Evolutionary conservation across 2,888 invertebrate species (phyloP), one percentile per base, ranked within the genome.

Genomic region (Dioctria rufipes): DNA sequence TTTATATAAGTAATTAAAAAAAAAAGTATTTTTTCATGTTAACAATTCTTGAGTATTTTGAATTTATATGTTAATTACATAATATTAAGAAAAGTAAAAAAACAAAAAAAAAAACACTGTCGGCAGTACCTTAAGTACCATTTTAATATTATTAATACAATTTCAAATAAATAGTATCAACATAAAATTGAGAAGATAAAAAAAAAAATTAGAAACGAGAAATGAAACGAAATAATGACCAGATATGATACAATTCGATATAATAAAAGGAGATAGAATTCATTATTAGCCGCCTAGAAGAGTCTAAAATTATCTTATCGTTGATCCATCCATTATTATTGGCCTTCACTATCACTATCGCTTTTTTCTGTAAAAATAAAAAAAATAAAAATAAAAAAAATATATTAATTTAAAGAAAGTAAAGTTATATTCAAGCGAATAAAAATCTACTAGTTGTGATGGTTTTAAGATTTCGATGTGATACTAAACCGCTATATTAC

Each of bases 321-420:
- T 80, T 63, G 49, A 46, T 71, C 61, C 42, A 39, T 58, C 66
- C 60, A 87, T 93, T 93, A 25, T 25, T 25, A 96, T 91, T 96
- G 96, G 91, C 95, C 96, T 92, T 96, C 96, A 90, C 96, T 96
- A 92, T 96, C 96, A 91, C 95, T 96, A 93, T 96, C 96, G 91
- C 95, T 96, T 92, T 96, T 96, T 92, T 96, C 96, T 96, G 92
- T 83, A 92, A 93, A 84, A 85, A 43, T 25, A 46, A 67, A 67
- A 67, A 25, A 65, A 67, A 13, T 43, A 11, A 65, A n/a, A 65
- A 40, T 67, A 40, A 49, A 65, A 66, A 4, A 13, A 58, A 80
- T 78, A 71, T 46, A 9, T 63, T 73, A 37, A 51, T 73, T 42
- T 25, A 25, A 25, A 25, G 25, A 25, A 25, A 25, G 0, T 25